Evolutionary conservation across 2,888 invertebrate species (phyloP), one percentile per base, ranked within the genome.

Genomic region (Himalopsyche anomala): DNA sequence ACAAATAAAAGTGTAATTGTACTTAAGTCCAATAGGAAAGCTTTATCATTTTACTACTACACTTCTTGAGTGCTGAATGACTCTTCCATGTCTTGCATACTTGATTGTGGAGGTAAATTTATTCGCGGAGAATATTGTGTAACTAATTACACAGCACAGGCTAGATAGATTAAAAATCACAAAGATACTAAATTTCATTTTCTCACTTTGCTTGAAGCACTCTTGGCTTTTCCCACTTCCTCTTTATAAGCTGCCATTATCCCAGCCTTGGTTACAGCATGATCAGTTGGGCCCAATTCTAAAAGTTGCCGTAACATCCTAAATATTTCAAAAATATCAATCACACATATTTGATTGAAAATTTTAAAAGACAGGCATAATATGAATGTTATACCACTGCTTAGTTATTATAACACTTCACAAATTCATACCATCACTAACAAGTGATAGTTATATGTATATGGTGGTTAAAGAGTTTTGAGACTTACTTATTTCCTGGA

Each of bases 301-400:
- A 94, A 90, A 89, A 94, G 92, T 89, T 94, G 94, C 81, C 91
- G 92, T 91, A 94, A 92, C 88, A 94, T 89, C 89, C 93, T 93
- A 90, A 4, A 88, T 88, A 15, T 62, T 19, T 9, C 19, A 62
- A 62, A 62, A 19, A 62, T 19, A n/a, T 62, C 6, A 19, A 19
- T 15, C 11, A 19, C 28, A 51, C 15, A 51, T 51, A 15, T 15
- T 51, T 51, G 15, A 8, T 15, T 51, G 51, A 51, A 51, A 12
- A 15, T 15, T 51, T 51, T 51, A 15, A 15, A 15, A 3, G 15
- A 51, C 8, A 11, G 6, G 6, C 6, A 11, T 11, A 28, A 45
- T 45, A 45, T 45, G 45, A 9, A 45, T 45, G 2, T 45, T 8
- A 45, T 11, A 9, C 6, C 9, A 9, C 3, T 51, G 51, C 15